phyloP scores from a whole-genome alignment of 2,888 invertebrate species.

The Plagiodera versicolora region DNA sequence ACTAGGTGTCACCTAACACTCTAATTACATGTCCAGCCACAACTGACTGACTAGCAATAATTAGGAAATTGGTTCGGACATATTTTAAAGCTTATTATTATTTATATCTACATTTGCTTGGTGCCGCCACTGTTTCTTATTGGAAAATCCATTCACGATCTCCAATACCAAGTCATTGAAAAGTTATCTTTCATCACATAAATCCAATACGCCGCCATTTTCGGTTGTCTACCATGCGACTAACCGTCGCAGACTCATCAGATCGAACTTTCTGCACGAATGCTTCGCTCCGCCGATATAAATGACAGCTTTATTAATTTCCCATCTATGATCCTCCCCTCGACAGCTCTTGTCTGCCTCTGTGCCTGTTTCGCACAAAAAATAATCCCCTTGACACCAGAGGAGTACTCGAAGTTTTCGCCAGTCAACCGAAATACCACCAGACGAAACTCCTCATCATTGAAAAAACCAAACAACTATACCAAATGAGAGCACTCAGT shows the following conservation, averaged over 20 bases:
- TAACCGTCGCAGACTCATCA: slow-evolving; percentile 42
- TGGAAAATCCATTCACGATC: too few species aligned
- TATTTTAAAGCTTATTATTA: too few species aligned
- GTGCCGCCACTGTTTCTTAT: too few species aligned
- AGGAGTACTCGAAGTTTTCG: background rate
- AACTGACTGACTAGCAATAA: background rate
- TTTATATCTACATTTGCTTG: too few species aligned
- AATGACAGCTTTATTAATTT: slow-evolving; percentile 81
- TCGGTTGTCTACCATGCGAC: slow-evolving; percentile 55
- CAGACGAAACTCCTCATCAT: too few species aligned
- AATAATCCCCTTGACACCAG: slow-evolving; percentile 41
- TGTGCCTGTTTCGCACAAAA: slow-evolving; percentile 34
- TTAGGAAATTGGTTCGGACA: background rate
- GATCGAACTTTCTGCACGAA: slow-evolving; percentile 58
- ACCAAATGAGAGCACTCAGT: too few species aligned
- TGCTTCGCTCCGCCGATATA: slow-evolving; percentile 56
- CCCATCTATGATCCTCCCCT: slow-evolving; percentile 55
- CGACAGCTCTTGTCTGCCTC: slow-evolving; percentile 33
- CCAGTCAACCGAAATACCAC: too few species aligned
- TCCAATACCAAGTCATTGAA: too few species aligned
- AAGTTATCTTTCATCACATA: too few species aligned
- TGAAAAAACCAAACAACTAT: too few species aligned
- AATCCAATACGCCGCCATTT: slow-evolving; percentile 57
- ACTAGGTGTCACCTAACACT: background rate
- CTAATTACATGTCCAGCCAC: background rate